Conservation (phyloP, 2,113 vertebrate genomes). For the Sus scrofa region DNA sequence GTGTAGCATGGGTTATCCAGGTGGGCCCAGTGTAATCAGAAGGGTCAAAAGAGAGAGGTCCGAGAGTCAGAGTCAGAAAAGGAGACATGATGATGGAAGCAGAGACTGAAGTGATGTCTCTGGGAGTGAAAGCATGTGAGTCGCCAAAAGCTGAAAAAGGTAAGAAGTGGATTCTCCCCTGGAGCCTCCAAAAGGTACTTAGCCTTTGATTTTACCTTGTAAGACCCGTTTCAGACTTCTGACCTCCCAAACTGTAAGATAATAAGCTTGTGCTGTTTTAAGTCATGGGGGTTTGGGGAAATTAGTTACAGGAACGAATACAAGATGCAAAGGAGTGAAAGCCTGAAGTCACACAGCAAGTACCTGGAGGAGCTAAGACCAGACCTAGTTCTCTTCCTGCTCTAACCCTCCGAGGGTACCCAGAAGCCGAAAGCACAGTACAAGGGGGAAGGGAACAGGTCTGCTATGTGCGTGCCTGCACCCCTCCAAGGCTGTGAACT, state of each 20-base stretch:
- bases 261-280: background rate
- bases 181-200: background rate
- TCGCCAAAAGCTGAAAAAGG: background rate
- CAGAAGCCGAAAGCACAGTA: background rate
- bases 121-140: background rate
- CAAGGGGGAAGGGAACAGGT: background rate
- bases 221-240: background rate
- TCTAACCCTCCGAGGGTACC: background rate
- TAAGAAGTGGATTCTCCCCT: background rate
- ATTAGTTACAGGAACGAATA: background rate
- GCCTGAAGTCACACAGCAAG: background rate
- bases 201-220: background rate
- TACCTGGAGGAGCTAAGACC: background rate
- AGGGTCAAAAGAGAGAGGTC: background rate
- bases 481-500: background rate
- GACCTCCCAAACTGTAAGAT: background rate
- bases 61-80: background rate
- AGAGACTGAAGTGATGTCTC: background rate
- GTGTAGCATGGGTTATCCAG: background rate
- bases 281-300: background rate
- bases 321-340: background rate
- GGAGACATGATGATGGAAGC: background rate
- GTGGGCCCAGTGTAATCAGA: background rate
- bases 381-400: background rate
- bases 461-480: fast-evolving